phyloP scores from a whole-genome alignment of 2,797 vertebrate species.

The Sternarchorhynchus goeldii region DNA sequence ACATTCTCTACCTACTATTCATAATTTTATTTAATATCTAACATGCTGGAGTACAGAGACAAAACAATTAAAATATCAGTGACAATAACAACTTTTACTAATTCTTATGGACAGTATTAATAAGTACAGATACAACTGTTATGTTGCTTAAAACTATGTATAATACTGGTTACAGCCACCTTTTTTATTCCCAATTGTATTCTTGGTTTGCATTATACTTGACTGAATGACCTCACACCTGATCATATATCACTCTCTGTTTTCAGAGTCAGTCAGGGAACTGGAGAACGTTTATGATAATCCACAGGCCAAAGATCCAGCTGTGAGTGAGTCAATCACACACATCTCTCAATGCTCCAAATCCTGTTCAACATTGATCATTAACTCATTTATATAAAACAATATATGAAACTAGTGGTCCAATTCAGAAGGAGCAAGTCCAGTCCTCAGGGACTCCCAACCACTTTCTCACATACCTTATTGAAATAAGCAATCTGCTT shows the following conservation, averaged over 20 bases:
- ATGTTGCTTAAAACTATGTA: not conserved
- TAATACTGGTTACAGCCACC: not conserved
- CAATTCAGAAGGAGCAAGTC: no score
- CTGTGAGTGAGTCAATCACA: constrained; percentile 65
- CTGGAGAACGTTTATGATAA: constrained; percentile 72
- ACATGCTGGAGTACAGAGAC: not conserved
- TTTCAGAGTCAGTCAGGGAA: constrained; percentile 77
- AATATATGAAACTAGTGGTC: no score
- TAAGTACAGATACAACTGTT: no score
- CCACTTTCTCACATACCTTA: no score
- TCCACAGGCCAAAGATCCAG: constrained; percentile 69
- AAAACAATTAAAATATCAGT: not conserved
- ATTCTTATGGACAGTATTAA: no score
- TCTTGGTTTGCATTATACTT: not conserved
- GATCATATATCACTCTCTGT: constrained; percentile 21
- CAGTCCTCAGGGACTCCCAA: no score
- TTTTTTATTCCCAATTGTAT: not conserved
- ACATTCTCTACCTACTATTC: no score
- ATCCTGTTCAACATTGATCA: not conserved
- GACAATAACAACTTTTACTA: no score
- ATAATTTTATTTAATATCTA: no score
- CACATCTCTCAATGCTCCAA: not conserved
- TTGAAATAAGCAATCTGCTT: no score
- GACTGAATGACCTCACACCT: constrained; percentile 4
- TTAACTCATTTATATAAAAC: not conserved